A percentile compares a stretch with the other conserved stretches of the same genome.
Conservation (phyloP, 2,888 invertebrate genomes). For the Xestia sexstrigata region DNA sequence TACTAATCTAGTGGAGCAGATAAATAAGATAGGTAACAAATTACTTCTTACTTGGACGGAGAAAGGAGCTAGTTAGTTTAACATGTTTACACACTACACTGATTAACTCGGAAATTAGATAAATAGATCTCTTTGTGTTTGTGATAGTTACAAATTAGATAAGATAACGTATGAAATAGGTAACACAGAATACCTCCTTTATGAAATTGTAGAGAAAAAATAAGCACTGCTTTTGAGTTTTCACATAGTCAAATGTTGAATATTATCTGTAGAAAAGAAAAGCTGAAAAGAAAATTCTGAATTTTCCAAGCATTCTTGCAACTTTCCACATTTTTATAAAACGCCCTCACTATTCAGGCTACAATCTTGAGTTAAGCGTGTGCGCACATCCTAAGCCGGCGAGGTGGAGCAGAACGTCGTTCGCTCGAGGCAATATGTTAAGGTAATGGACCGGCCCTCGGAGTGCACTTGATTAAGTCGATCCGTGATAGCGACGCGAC, state of each 20-base stretch:
- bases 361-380: conserved; percentile 53
- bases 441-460: conserved; percentile 78
- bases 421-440: conserved; percentile 80
- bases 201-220: neutral
- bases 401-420: conserved; percentile 60
- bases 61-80: conserved; percentile 40
- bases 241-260: neutral
- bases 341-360: conserved; percentile 24
- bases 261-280: neutral
- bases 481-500: conserved; percentile 76
- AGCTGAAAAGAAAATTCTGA: neutral
- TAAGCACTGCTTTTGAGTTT: neutral
- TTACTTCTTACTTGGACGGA: conserved; percentile 47
- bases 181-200: neutral
- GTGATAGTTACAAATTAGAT: neutral
- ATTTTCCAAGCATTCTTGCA: neutral
- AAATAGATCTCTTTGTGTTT: conserved; percentile 20
- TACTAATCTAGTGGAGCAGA: conserved; percentile 52
- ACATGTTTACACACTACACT: conserved; percentile 41
- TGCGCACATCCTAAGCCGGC: conserved; percentile 57
- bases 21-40: conserved; percentile 60
- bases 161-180: neutral
- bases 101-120: conserved; percentile 25
- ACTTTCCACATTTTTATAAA: conserved; percentile 37
- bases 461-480: conserved; percentile 83